Base-by-base conservation (phyloP, 2,797 vertebrate genomes). In the Synaphobranchus kaupii region DNA sequence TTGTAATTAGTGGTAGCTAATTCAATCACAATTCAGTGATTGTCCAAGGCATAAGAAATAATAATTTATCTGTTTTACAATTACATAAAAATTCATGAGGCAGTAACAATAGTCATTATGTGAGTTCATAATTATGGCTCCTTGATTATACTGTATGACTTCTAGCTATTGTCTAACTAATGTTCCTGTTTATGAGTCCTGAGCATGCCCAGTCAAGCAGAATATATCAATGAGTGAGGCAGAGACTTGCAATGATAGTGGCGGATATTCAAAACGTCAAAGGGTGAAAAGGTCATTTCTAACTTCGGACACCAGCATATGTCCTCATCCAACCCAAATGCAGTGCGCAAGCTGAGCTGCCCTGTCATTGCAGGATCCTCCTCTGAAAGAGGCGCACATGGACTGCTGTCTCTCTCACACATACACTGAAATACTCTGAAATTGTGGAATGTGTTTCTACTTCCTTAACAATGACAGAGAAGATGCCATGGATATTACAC, bases 31-130 rank as follows among this genome's bases (percentile, higher is more conserved):
- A 83, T 86, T 31, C 50, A 4, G 8, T 73, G 80, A 85, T 83
- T 88, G 90, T 76, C 86, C 88, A 78, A 85, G 84, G 82, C 48
- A 68, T 54, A 76, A 7, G 47, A 78, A n/a, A n/a, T 50, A 39
- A 86, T 88, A 86, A 91, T 89, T 91, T 87, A 89, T 84, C 84
- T 54, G 4, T 60, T 87, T 83, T 82, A 54, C 90, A 91, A 94
- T 93, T 92, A 92, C 91, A 90, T 73, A 50, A 86, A 82, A 86
- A 90, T 90, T 86, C 71, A 88, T 66, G 87, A 13, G 20, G 90
- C 80, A 86, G 54, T 89, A 91, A 92, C 90, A 91, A 92, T 54
- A 89, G 31, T 82, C 8, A 86, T 15, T 48, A 83, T 90, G 85
- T 58, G 83, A 60, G 78, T 80, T 85, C 87, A 89, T 88, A 89